Percentiles rank a stretch among this genome's conserved stretches.
These are phyloP conservation scores for Ectropis grisescens DNA, from an alignment of 1,140 invertebrate genomes.

Conservation along the genomic window DNA sequence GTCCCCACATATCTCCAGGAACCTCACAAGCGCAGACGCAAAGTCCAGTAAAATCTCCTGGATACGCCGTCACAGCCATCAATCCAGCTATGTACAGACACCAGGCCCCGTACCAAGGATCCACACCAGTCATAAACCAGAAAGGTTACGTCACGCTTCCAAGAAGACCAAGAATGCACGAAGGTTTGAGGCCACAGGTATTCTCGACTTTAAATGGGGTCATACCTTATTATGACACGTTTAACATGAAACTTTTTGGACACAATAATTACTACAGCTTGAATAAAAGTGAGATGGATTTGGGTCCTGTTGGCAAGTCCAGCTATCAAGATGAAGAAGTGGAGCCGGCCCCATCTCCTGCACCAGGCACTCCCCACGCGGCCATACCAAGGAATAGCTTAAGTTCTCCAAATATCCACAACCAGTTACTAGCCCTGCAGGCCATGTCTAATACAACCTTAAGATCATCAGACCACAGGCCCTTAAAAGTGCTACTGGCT, in stretches of 20 bases:
- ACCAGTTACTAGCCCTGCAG: slow-evolving; percentile 46
- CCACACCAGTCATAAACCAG: slow-evolving; percentile 69
- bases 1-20: slow-evolving; percentile 75
- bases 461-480: slow-evolving; percentile 31
- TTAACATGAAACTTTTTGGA: slow-evolving; percentile 83
- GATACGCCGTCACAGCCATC: slow-evolving; percentile 66
- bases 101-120: slow-evolving; percentile 73
- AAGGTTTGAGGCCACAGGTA: slow-evolving; percentile 62
- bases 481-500: slow-evolving; percentile 37
- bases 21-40: slow-evolving; percentile 73
- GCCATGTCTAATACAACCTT: slow-evolving; percentile 28
- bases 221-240: slow-evolving; percentile 87
- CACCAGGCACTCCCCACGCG: slow-evolving; percentile 56
- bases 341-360: slow-evolving; percentile 64
- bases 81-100: slow-evolving; percentile 76
- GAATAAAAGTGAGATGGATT: slow-evolving; percentile 73
- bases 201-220: slow-evolving; percentile 69
- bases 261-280: slow-evolving; percentile 83
- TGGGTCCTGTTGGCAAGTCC: slow-evolving; percentile 59
- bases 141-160: slow-evolving; percentile 88
- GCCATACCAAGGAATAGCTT: slow-evolving; percentile 53
- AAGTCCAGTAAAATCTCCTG: slow-evolving; percentile 66
- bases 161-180: slow-evolving; percentile 79
- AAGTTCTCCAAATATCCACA: slow-evolving; percentile 60
- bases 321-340: slow-evolving; percentile 71